Evolutionary conservation across 2,888 invertebrate species (phyloP).

Genomic region (Vannuccia rotundouncinata): DNA sequence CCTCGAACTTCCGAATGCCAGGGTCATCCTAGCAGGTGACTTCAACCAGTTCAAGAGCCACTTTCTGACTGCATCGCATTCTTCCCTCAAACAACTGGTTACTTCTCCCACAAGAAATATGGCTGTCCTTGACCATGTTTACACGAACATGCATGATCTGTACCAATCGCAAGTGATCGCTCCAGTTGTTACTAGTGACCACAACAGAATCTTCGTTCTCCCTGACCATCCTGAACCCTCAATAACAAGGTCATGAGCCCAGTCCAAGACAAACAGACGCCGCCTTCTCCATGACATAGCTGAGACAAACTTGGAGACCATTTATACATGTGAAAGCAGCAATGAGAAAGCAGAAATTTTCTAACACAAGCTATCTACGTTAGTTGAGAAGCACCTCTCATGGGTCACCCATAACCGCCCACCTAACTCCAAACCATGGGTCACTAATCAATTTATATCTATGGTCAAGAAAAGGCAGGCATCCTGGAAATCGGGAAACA

Average conservation of each 20-base stretch:
- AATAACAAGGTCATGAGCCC: not conserved
- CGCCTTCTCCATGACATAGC: not conserved
- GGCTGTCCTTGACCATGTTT: not conserved
- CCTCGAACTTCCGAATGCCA: not conserved
- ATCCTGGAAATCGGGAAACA: not conserved
- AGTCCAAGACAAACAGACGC: not conserved
- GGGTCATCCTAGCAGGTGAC: not conserved
- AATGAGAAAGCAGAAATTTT: not conserved
- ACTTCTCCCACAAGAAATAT: not conserved
- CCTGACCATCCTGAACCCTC: not conserved
- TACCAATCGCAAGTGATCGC: not conserved
- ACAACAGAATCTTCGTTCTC: not conserved
- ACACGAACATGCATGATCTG: not conserved
- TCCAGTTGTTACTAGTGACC: not conserved
- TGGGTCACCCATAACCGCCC: not conserved
- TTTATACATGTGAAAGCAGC: not conserved
- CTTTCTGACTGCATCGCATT: not conserved
- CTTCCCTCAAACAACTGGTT: not conserved
- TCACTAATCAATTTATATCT: not conserved
- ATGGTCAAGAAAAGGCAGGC: not conserved
- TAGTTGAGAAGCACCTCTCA: not conserved
- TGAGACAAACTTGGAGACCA: not conserved
- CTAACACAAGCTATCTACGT: not conserved
- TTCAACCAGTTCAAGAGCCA: not conserved
- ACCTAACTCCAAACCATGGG: not conserved